Evolutionary conservation across 2,797 vertebrate genomes (phyloP), one percentile per base, ranked within the genome.

Genomic region (Periophthalmus magnuspinnatus): DNA sequence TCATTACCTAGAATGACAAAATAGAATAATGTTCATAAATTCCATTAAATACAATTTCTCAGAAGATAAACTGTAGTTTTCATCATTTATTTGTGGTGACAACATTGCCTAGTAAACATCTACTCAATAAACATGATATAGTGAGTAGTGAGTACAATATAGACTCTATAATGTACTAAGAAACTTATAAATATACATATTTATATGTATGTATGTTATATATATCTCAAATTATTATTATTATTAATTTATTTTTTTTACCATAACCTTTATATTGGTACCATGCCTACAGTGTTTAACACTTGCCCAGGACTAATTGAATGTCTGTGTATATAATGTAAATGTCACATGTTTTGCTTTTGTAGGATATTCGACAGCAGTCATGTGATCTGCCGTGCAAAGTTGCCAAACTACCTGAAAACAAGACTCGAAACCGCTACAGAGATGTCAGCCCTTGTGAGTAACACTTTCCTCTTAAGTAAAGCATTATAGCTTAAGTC

Each of bases 371-470:
- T 84, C 96, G 93, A 78, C 96, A 96, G 55, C 95, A 97, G 93
- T 97, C 97, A 74, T 96, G 96, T 89, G 98, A 99, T 88, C 96
- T 98, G 82, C 96, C 98, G 0, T 99, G 97, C 84, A 96, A 94
- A 93, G 88, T 97, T 88, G 97, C 98, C 88, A 98, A 97, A 92
- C 92, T 95, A 89, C 95, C 95, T 6, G 95, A 96, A 89, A 99
- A 99, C 93, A 98, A 97, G 94, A 95, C 81, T 80, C 94, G 97
- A 85, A 99, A 99, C 90, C 97, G 98, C 86, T 99, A 99, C 94
- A 94, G 98, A 94, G 98, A 99, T 80, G 98, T 99, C 87, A 99
- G 97, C 81, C 98, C 98, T 59, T 99, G 98, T 99, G 90, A 96
- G 97, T 97, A 6, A 63, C 5, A 6, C 33, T 59, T 58, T 14